phyloP scores from a whole-genome alignment of 2,888 invertebrate genomes.

The Calephelis perditalis region DNA sequence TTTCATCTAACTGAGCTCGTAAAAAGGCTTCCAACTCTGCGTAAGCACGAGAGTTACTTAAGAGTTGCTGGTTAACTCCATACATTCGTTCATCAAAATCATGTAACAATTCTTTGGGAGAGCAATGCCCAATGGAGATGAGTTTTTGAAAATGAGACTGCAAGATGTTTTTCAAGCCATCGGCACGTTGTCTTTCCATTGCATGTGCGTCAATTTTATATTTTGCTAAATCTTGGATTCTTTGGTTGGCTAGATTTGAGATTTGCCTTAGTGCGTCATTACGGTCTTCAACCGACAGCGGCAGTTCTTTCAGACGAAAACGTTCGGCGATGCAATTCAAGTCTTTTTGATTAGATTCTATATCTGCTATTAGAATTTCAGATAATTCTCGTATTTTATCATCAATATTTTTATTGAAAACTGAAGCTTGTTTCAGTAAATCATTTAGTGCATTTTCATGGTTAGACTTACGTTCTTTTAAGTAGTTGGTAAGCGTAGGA shows the following conservation, averaged over 20 bases:
- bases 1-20: slow-evolving; percentile 44
- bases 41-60: slow-evolving; percentile 56
- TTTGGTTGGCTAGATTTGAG: slow-evolving; percentile 34
- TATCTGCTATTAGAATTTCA: slow-evolving; percentile 42
- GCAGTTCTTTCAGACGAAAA: slow-evolving; percentile 21
- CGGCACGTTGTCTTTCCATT: slow-evolving; percentile 53
- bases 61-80: slow-evolving; percentile 57
- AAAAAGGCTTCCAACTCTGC: slow-evolving; percentile 50
- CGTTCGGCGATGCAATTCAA: slow-evolving; percentile 45
- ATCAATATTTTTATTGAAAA: slow-evolving; percentile 45
- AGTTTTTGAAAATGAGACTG: slow-evolving; percentile 50
- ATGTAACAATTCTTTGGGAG: slow-evolving; percentile 52
- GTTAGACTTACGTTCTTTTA: slow-evolving; percentile 45
- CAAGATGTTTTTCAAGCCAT: slow-evolving; percentile 44
- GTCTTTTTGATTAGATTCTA: slow-evolving; percentile 46
- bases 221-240: slow-evolving; percentile 38
- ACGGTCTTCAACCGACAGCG: slow-evolving; percentile 33
- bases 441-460: slow-evolving; percentile 39
- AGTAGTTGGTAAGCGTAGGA: slow-evolving; percentile 47
- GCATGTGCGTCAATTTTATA: slow-evolving; percentile 46
- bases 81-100: slow-evolving; percentile 58
- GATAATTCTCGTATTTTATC: slow-evolving; percentile 43
- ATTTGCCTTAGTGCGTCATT: slow-evolving; percentile 40
- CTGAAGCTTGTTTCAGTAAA: slow-evolving; percentile 36
- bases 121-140: slow-evolving; percentile 43